phyloP scores from a whole-genome alignment of 2,888 invertebrate species.

The Zelleria hepariella region DNA sequence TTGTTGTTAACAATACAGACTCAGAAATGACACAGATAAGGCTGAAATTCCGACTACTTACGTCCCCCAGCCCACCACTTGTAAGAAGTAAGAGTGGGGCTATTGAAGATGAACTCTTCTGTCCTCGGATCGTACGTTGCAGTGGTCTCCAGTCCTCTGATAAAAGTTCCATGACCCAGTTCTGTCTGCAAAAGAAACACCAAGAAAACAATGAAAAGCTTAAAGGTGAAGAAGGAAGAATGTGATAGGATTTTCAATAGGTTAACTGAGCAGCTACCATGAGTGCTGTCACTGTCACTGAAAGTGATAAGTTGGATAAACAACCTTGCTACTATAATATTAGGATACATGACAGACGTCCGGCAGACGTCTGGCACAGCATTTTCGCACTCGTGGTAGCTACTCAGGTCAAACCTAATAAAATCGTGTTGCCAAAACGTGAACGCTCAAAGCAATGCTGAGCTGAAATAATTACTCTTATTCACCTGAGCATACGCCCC shows the following conservation, averaged over 20 bases:
- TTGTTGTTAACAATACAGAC: too few species aligned
- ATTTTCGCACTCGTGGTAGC: too few species aligned
- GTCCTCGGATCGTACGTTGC: slow-evolving; percentile 89
- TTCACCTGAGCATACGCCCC: slow-evolving; percentile 92
- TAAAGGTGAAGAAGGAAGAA: neutral
- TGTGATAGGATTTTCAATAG: too few species aligned
- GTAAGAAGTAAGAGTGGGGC: slow-evolving; percentile 88
- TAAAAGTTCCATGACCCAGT: slow-evolving; percentile 94
- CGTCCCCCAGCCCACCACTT: slow-evolving; percentile 98
- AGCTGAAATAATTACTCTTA: neutral
- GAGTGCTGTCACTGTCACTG: too few species aligned
- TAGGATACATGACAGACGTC: too few species aligned
- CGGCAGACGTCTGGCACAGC: too few species aligned
- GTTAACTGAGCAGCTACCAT: too few species aligned
- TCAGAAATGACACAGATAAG: neutral
- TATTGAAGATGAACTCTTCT: slow-evolving; percentile 89
- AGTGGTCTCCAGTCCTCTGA: slow-evolving; percentile 92
- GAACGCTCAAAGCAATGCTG: neutral
- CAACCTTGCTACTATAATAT: too few species aligned
- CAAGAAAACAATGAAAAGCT: neutral
- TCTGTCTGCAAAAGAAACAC: slow-evolving; percentile 78
- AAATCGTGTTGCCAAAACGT: too few species aligned
- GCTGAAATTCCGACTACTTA: slow-evolving; percentile 69
- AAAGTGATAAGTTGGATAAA: too few species aligned
- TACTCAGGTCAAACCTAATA: too few species aligned